A percentile compares a stretch with the other conserved stretches of the same genome.
Evolutionary conservation across 1,140 invertebrate genomes (phyloP).

Genomic region (Drosophila persimilis): DNA sequence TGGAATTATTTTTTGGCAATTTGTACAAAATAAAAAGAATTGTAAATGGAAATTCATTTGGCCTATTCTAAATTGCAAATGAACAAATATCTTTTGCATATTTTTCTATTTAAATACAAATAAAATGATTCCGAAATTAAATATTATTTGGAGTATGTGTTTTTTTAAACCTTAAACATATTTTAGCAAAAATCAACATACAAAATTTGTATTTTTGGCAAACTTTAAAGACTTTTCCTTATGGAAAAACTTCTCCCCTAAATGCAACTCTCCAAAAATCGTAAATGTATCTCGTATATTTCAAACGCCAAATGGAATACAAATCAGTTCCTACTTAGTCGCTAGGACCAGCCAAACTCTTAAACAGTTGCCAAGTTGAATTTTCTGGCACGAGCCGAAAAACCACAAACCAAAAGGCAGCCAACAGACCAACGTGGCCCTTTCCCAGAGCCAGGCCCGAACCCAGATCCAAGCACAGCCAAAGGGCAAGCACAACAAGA

Average conservation of each 20-base stretch:
- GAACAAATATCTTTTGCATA: too few relatives aligned
- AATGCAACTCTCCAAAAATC: constrained; percentile 1
- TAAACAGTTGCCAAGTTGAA: constrained; percentile 46
- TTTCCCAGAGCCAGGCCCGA: not conserved
- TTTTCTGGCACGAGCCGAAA: constrained; percentile 54
- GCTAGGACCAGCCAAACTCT: constrained; percentile 29
- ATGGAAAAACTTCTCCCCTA: not conserved
- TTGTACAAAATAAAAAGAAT: too few relatives aligned
- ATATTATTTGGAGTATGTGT: too few relatives aligned
- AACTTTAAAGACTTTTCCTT: too few relatives aligned
- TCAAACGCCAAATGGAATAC: constrained; percentile 36
- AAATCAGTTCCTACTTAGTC: constrained; percentile 47
- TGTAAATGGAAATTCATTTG: too few relatives aligned
- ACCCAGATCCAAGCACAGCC: constrained; percentile 5
- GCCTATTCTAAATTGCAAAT: not conserved
- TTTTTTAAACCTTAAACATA: too few relatives aligned
- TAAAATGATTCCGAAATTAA: too few relatives aligned
- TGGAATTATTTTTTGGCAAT: too few relatives aligned
- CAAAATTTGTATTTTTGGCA: not conserved
- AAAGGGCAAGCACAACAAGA: constrained; percentile 15
- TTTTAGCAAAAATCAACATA: not conserved
- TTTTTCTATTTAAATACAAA: too few relatives aligned
- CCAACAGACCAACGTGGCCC: constrained; percentile 14
- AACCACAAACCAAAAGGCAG: constrained; percentile 50
- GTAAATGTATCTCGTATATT: constrained; percentile 6